Evolutionary conservation across 2,888 invertebrate genomes (phyloP).

Genomic region (Eupeodes luniger): DNA sequence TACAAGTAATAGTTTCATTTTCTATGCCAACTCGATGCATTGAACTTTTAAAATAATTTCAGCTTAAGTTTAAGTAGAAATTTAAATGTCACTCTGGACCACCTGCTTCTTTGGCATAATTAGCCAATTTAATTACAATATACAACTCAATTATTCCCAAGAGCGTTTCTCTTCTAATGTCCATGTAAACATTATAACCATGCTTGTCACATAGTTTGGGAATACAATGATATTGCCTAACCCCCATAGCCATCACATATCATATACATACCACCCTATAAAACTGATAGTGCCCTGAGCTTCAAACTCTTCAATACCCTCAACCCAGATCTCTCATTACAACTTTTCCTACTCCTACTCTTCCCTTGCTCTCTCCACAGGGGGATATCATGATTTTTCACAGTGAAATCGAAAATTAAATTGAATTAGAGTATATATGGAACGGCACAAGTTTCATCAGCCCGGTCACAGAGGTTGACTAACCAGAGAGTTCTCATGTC

Average conservation of each 20-base stretch:
- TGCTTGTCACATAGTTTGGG: not conserved
- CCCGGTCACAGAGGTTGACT: conserved; percentile 16
- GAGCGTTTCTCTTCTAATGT: conserved; percentile 54
- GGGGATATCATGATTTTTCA: conserved; percentile 65
- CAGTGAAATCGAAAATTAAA: conserved; percentile 72
- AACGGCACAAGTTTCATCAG: conserved; percentile 43
- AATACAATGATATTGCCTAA: conserved; percentile 30
- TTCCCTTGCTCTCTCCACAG: not conserved
- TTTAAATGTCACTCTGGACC: not conserved
- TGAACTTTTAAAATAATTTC: not conserved
- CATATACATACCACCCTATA: not conserved
- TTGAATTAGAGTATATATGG: conserved; percentile 61
- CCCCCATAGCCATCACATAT: not conserved
- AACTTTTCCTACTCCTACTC: not conserved
- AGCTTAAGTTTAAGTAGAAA: not conserved
- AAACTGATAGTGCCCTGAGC: conserved; percentile 7
- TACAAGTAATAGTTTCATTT: no score
- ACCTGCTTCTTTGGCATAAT: conserved; percentile 49
- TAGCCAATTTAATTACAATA: conserved; percentile 68
- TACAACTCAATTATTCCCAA: conserved; percentile 48
- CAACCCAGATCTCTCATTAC: conserved; percentile 56
- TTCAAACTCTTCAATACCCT: not conserved
- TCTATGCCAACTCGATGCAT: no score
- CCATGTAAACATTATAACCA: conserved; percentile 59
- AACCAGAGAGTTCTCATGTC: conserved; percentile 11